phyloP scores from a whole-genome alignment of 2,113 vertebrate genomes.

The Gnathonemus longibarbis region DNA sequence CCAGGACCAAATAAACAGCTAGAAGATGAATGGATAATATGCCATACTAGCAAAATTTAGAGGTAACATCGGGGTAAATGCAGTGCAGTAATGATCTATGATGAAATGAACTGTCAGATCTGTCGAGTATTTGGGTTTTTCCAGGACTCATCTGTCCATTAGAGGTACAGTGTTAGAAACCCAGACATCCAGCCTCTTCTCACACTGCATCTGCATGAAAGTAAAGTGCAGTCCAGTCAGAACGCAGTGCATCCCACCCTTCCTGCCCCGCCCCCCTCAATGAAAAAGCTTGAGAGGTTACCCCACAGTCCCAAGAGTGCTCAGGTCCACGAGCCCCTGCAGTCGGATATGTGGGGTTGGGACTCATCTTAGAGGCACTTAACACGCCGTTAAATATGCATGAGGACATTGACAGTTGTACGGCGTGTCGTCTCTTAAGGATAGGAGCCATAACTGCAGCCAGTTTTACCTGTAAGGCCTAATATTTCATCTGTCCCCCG shows the following conservation, averaged over 20 bases:
- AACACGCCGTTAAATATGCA: slow-evolving; percentile 27
- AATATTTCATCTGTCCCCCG: neutral
- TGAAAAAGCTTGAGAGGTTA: neutral
- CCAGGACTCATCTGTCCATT: neutral
- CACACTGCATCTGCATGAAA: neutral
- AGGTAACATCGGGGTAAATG: neutral
- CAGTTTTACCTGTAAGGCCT: slow-evolving; percentile 23
- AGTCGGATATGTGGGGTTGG: slow-evolving; percentile 21
- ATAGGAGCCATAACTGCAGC: slow-evolving; percentile 16
- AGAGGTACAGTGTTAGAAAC: neutral
- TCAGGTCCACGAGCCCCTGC: slow-evolving; percentile 12
- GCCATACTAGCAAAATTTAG: neutral
- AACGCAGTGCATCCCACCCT: neutral
- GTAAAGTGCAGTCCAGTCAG: neutral
- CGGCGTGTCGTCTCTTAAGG: slow-evolving; percentile 15
- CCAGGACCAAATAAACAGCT: neutral
- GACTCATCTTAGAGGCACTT: slow-evolving; percentile 22
- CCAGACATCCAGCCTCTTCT: neutral
- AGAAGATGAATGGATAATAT: neutral
- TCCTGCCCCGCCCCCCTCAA: neutral
- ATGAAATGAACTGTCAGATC: neutral
- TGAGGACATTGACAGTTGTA: slow-evolving; percentile 19
- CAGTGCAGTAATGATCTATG: neutral
- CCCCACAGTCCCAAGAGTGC: neutral
- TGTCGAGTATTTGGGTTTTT: neutral